phyloP scores from a whole-genome alignment of 2,797 vertebrate genomes.

The Pantherophis alleghaniensis region DNA sequence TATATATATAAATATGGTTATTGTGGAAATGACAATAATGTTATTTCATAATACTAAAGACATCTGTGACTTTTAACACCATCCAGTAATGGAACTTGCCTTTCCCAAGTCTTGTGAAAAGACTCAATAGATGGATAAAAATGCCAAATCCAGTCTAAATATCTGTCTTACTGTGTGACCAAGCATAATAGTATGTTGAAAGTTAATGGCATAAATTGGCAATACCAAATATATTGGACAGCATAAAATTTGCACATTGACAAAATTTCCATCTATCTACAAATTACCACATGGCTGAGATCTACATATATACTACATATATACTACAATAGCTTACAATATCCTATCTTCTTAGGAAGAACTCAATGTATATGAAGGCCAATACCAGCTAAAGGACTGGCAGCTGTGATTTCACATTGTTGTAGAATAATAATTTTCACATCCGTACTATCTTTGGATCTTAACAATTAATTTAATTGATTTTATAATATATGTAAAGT shows the following conservation, averaged over 20 bases:
- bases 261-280: background rate
- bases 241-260: background rate
- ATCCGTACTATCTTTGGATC: background rate
- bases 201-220: background rate
- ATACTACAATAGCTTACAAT: background rate
- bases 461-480: background rate
- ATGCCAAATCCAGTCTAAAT: background rate
- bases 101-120: background rate
- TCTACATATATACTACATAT: background rate
- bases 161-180: background rate
- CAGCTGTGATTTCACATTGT: background rate
- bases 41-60: background rate
- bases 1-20: too few species aligned
- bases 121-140: background rate
- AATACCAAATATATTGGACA: background rate
- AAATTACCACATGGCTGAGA: background rate
- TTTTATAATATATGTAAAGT: background rate
- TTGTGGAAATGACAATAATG: background rate
- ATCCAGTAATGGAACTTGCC: background rate
- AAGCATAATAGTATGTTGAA: background rate
- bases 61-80: background rate
- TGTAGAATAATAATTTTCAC: background rate
- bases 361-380: background rate
- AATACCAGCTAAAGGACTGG: background rate
- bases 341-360: background rate